These are phyloP conservation scores for Amphibalanus amphitrite DNA, from an alignment of 1,140 invertebrate genomes.

Conservation along the genomic window DNA sequence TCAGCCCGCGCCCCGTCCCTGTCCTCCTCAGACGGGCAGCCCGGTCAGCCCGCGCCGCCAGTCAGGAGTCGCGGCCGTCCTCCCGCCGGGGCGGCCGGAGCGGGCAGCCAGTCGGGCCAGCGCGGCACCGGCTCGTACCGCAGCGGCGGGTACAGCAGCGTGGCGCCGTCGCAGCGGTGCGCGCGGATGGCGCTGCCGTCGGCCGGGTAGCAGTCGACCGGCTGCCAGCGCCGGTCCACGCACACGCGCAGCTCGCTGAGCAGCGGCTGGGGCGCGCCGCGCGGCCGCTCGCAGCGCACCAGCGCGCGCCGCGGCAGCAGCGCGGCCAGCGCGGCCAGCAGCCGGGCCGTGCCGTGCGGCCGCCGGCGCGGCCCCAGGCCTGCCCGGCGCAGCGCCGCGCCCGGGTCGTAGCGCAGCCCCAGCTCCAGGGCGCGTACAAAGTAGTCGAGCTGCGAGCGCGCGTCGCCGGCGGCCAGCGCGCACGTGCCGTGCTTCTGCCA, in stretches of 20 bases:
- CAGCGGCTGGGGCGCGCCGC: not conserved
- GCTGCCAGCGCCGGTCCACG: not conserved
- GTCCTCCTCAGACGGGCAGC: no score
- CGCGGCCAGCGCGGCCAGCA: not conserved
- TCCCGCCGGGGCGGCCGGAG: no score
- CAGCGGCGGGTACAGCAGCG: not conserved
- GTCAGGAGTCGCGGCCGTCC: no score
- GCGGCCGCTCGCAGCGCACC: not conserved
- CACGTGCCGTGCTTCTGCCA: slow-evolving; percentile 1
- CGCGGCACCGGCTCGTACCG: not conserved
- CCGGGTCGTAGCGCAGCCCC: not conserved
- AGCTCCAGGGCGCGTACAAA: not conserved
- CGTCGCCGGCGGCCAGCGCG: slow-evolving; percentile 3
- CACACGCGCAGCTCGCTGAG: not conserved
- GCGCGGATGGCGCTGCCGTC: not conserved
- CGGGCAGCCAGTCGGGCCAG: no score
- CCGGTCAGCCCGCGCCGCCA: no score
- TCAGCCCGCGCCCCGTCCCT: no score
- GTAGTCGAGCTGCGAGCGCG: not conserved
- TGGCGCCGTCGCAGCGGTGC: not conserved
- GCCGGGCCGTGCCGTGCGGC: not conserved
- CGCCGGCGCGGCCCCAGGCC: not conserved
- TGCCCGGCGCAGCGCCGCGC: not conserved
- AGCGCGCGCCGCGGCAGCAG: not conserved
- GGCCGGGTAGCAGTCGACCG: not conserved